Conservation (phyloP, 2,113 vertebrate genomes). For the Hucho hucho region DNA sequence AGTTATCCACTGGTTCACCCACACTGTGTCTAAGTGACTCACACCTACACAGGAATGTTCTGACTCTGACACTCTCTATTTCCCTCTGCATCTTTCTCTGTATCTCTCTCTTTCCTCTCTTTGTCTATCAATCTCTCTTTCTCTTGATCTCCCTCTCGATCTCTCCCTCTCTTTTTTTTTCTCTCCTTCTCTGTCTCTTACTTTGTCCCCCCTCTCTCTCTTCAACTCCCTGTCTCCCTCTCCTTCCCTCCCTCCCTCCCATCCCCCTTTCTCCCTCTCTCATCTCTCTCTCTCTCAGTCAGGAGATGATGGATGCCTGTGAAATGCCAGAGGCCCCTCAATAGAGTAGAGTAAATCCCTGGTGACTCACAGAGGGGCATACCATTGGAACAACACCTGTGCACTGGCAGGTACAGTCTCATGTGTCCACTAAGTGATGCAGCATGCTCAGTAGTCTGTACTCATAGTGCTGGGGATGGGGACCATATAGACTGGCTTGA, state of each 20-base stretch:
- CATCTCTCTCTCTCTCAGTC: not conserved
- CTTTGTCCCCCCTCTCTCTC: conserved; percentile 41
- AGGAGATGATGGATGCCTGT: conserved; percentile 52
- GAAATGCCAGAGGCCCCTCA: conserved; percentile 44
- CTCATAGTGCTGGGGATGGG: too few species aligned
- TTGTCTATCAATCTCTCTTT: conserved; percentile 10
- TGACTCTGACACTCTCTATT: conserved; percentile 15
- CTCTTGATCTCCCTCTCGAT: conserved; percentile 23
- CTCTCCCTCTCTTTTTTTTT: conserved; percentile 44
- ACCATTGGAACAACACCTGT: conserved; percentile 58
- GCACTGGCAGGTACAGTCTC: not conserved
- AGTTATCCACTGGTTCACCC: conserved; percentile 40
- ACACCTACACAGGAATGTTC: conserved; percentile 56
- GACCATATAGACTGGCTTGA: too few species aligned
- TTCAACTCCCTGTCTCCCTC: conserved; percentile 28
- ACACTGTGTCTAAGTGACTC: conserved; percentile 52
- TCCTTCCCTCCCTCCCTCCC: not conserved
- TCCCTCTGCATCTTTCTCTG: not conserved
- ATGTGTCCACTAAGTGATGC: too few species aligned
- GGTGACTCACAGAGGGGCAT: not conserved
- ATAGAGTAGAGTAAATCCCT: not conserved
- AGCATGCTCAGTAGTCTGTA: too few species aligned
- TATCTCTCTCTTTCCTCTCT: not conserved
- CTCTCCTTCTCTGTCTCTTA: conserved; percentile 40
- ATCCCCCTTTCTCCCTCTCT: conserved; percentile 15